phyloP scores from a whole-genome alignment of 30 jellyfish, hydroid and myxozoan species.

The Cassiopea xamachana region DNA sequence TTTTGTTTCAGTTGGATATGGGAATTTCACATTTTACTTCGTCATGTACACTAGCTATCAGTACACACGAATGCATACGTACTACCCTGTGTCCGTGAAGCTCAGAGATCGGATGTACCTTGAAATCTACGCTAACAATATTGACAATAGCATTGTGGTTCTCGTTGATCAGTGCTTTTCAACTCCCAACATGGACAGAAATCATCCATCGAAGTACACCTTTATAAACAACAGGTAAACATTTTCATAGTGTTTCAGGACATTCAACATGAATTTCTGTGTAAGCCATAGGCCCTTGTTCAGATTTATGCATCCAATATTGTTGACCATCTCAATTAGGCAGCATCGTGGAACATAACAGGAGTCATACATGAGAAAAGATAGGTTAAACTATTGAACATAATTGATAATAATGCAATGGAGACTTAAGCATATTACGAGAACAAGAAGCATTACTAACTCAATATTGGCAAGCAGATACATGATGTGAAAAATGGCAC shows the following conservation, averaged over 20 bases:
- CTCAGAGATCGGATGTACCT: constrained; percentile 35
- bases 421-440: too few relatives aligned
- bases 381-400: too few relatives aligned
- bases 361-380: too few relatives aligned
- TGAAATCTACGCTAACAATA: constrained; percentile 16
- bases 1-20: constrained; percentile 41
- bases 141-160: constrained; percentile 3
- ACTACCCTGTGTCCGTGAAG: constrained; percentile 18
- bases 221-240: constrained; percentile 32
- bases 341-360: too few relatives aligned
- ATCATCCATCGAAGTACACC: neutral
- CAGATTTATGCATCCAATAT: too few relatives aligned
- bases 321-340: too few relatives aligned
- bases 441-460: too few relatives aligned
- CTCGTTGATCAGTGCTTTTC: constrained; percentile 41
- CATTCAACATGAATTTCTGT: too few relatives aligned
- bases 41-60: constrained; percentile 5
- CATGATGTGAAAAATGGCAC: too few relatives aligned
- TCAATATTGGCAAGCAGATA: too few relatives aligned
- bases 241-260: neutral
- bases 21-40: constrained; percentile 13
- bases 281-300: too few relatives aligned
- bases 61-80: neutral
- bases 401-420: too few relatives aligned
- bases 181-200: constrained; percentile 34